These are phyloP conservation scores for Lates calcarifer DNA, from an alignment of 2,113 vertebrate genomes.

Conservation along the genomic window DNA sequence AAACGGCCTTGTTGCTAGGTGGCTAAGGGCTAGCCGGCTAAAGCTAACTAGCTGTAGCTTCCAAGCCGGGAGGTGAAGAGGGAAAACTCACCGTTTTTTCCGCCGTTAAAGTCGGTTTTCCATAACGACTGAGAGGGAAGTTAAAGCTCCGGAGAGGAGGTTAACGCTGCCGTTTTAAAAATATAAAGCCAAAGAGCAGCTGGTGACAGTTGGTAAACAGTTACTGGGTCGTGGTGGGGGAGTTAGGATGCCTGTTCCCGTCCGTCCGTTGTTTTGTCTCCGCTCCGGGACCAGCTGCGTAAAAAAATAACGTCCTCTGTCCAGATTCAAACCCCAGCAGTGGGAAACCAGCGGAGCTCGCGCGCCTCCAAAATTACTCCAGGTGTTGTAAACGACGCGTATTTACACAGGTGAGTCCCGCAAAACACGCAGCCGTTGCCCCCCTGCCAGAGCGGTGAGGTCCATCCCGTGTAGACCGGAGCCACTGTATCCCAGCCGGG, in stretches of 20 bases:
- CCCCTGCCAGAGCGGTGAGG: conserved; percentile 38
- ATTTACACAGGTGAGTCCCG: neutral
- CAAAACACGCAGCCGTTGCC: conserved; percentile 26
- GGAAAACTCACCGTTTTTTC: conserved; percentile 20
- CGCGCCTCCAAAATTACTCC: neutral
- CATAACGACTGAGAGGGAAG: rapidly evolving
- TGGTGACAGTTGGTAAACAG: neutral
- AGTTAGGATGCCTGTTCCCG: conserved; percentile 52
- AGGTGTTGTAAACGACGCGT: neutral
- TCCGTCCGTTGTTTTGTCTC: conserved; percentile 59
- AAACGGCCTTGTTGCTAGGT: conserved; percentile 70
- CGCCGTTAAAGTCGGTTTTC: conserved; percentile 7
- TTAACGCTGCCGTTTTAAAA: neutral
- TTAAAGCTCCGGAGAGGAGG: neutral
- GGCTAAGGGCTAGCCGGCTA: conserved; percentile 66
- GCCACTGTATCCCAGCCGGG: conserved; percentile 58
- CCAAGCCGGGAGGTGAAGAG: conserved; percentile 6
- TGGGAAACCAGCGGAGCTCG: neutral
- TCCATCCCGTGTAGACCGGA: conserved; percentile 65
- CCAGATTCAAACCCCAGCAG: neutral
- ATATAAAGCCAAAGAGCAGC: neutral
- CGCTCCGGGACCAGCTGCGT: conserved; percentile 47
- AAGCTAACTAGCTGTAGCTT: conserved; percentile 66
- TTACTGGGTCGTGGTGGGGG: neutral
- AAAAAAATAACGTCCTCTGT: neutral